A percentile compares a stretch with the other conserved stretches of the same genome.
These are phyloP conservation scores for Percina caprodes DNA, from an alignment of 2,113 vertebrate species.

Conservation along the genomic window DNA sequence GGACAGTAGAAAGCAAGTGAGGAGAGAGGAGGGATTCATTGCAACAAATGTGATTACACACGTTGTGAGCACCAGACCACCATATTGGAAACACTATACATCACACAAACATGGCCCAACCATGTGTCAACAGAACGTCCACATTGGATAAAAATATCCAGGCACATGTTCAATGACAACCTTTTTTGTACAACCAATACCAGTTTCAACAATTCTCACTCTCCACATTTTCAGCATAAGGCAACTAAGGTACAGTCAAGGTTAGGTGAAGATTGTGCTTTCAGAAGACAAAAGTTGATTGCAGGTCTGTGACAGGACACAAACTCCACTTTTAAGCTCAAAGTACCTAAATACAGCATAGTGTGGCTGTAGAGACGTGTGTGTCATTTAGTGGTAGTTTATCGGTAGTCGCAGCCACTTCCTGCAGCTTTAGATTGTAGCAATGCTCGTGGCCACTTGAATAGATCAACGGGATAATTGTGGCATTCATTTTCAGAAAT, in stretches of 20 bases:
- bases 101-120: not conserved
- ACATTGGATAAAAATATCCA: not conserved
- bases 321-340: not conserved
- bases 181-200: not conserved
- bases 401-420: not conserved
- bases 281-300: not conserved
- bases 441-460: not conserved
- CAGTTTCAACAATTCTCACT: not conserved
- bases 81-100: not conserved
- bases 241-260: not conserved
- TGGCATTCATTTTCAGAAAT: constrained; percentile 1
- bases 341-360: not conserved
- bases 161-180: not conserved
- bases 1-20: not conserved
- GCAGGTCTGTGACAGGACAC: not conserved
- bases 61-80: not conserved
- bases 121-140: not conserved
- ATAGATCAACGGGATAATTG: not conserved
- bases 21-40: not conserved
- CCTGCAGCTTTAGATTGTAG: not conserved
- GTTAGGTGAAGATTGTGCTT: not conserved
- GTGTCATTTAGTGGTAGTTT: not conserved
- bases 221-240: not conserved
- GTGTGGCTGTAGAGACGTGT: not conserved
- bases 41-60: not conserved